phyloP scores from a whole-genome alignment of 1,140 invertebrate species.

The Anoplolepis gracilipes region DNA sequence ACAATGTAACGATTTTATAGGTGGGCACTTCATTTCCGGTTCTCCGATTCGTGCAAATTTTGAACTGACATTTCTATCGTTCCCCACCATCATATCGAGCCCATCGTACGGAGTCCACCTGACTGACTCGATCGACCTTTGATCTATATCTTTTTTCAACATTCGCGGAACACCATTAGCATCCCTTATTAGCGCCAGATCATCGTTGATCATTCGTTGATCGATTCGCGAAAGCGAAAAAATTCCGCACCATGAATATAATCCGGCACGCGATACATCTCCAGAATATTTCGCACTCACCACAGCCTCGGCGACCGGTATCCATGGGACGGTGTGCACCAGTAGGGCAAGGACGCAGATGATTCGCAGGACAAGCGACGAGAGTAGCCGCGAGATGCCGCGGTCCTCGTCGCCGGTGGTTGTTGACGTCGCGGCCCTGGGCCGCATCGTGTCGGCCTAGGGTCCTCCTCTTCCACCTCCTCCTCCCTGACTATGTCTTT shows the following conservation, averaged over 20 bases:
- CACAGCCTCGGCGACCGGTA: constrained; percentile 72
- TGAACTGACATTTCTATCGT: constrained; percentile 14
- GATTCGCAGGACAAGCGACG: constrained; percentile 61
- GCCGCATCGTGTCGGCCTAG: constrained; percentile 67
- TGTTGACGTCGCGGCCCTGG: constrained; percentile 70
- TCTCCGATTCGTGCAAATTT: constrained; percentile 25
- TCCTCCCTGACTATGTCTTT: constrained; percentile 7
- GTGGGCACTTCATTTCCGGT: constrained; percentile 12
- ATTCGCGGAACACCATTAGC: neutral
- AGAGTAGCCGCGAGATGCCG: constrained; percentile 58
- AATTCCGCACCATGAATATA: neutral
- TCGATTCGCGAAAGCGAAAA: neutral
- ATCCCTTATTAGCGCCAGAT: neutral
- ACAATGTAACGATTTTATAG: neutral
- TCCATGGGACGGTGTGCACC: constrained; percentile 58
- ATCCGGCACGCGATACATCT: constrained; percentile 8
- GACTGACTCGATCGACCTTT: neutral
- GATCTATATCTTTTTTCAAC: neutral
- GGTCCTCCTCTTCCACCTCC: constrained; percentile 50
- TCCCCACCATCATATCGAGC: constrained; percentile 10
- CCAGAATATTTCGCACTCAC: constrained; percentile 69
- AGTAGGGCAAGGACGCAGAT: constrained; percentile 72
- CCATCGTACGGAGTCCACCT: neutral
- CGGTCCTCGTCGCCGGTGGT: constrained; percentile 41
- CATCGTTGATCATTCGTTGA: neutral